Evolutionary conservation across 2,888 invertebrate species (phyloP).

Genomic region (Tetranychus piercei): DNA sequence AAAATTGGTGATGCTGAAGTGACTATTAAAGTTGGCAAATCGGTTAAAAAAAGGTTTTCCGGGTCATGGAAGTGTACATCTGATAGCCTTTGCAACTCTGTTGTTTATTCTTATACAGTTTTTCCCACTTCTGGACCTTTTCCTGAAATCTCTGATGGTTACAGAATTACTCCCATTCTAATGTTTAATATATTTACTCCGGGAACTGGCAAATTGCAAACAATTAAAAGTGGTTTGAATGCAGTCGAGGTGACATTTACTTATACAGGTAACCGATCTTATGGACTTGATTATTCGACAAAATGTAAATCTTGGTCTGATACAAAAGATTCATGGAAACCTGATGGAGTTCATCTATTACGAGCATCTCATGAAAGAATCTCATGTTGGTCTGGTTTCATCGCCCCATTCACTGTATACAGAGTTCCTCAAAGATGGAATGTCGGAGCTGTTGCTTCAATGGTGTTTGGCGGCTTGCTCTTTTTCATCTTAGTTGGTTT

Average conservation of each 20-base stretch:
- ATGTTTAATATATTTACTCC: slow-evolving; percentile 18
- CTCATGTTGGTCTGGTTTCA: slow-evolving; percentile 21
- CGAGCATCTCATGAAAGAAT: slow-evolving; percentile 8
- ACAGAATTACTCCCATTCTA: slow-evolving; percentile 15
- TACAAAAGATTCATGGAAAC: slow-evolving; percentile 20
- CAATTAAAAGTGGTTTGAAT: slow-evolving; percentile 15
- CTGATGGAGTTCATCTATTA: slow-evolving; percentile 21
- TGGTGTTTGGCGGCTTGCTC: not conserved
- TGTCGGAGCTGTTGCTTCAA: not conserved
- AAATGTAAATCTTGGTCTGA: slow-evolving; percentile 25
- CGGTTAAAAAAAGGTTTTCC: not conserved
- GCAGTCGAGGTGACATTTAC: slow-evolving; percentile 18
- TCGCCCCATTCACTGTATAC: slow-evolving; percentile 14
- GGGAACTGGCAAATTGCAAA: slow-evolving; percentile 17
- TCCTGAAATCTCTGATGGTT: not conserved
- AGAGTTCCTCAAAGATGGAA: not conserved
- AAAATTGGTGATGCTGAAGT: slow-evolving; percentile 4
- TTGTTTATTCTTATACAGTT: slow-evolving; percentile 19
- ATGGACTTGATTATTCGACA: slow-evolving; percentile 15
- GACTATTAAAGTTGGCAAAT: not conserved
- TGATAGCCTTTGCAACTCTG: slow-evolving; percentile 13
- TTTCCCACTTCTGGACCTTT: slow-evolving; percentile 19
- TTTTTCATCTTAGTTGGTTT: not conserved
- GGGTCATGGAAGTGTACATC: slow-evolving; percentile 16
- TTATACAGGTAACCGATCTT: slow-evolving; percentile 18